A percentile compares a stretch with the other conserved stretches of the same genome.
phyloP scores from a whole-genome alignment of 1,140 invertebrate species.

The Steinernema feltiae region DNA sequence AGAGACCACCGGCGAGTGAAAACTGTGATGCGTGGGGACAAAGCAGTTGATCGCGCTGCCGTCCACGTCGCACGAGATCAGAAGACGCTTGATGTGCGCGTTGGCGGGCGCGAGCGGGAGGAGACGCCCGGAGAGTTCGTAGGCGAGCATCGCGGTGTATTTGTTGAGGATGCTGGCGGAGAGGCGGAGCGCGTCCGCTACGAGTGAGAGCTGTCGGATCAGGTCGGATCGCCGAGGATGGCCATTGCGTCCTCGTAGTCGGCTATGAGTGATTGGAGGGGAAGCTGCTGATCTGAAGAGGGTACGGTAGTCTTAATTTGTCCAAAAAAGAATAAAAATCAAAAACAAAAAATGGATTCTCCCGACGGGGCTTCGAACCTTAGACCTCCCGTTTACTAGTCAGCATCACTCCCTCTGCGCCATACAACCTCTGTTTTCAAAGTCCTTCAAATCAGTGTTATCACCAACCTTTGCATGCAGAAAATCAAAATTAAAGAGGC shows the following conservation, averaged over 20 bases:
- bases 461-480: conserved; percentile 71
- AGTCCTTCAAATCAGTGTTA: background rate
- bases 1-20: conserved; percentile 94
- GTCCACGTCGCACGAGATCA: conserved; percentile 79
- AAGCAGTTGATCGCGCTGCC: conserved; percentile 74
- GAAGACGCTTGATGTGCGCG: conserved; percentile 74
- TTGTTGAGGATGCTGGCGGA: conserved; percentile 67
- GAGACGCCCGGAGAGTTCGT: conserved; percentile 83
- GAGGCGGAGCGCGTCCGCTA: conserved; percentile 84
- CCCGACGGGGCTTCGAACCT: too few species aligned
- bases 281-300: conserved; percentile 78
- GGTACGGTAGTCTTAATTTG: too few species aligned
- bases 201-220: conserved; percentile 72
- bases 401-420: too few species aligned
- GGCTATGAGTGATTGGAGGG: conserved; percentile 85
- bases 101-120: conserved; percentile 81
- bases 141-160: conserved; percentile 89
- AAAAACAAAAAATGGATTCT: too few species aligned
- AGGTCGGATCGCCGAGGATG: conserved; percentile 76
- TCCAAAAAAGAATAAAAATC: too few species aligned
- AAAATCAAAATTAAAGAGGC: conserved; percentile 96
- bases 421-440: background rate
- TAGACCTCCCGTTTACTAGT: too few species aligned
- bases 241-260: conserved; percentile 89
- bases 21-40: conserved; percentile 83